Evolutionary conservation across 2,888 invertebrate genomes (phyloP), one percentile per base, ranked within the genome.

Genomic region (Synergus laeviventris): DNA sequence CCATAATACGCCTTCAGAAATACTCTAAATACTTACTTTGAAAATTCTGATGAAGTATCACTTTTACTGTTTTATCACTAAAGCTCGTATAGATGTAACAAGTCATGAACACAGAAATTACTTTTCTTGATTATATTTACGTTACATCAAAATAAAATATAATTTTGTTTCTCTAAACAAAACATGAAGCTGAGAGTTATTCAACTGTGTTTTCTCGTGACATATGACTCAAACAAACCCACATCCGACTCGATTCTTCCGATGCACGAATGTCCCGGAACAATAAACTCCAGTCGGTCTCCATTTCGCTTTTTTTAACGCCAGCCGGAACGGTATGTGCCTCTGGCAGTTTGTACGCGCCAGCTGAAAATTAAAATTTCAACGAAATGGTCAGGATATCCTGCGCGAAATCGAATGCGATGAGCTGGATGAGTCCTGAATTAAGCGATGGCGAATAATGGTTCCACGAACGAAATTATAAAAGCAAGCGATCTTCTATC

Each of bases 371-470:
- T 80, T 80, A 74, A 80, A 80, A 80, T 79, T 79, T 79, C 36
- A 59, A 45, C 38, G 18, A 73, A 76, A 73, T 64, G 64, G 75
- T 75, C 70, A 77, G 76, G 73, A 77, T 74, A 74, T 64, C 74
- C 74, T 31, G 36, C 75, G 74, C 78, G 56, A 75, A 81, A 79
- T 79, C 74, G 73, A 82, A 74, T 59, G 38, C 74, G 56, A 76
- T 56, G 73, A 73, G 42, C 21, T 39, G 61, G 9, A 64, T 64
- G 64, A 64, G 39, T 64, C 14, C 61, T 79, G 77, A 78, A 80
- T 77, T 81, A 81, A 81, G 77, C 80, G 79, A 39, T 21, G 61
- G 74, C 49, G 73, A 78, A 79, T 81, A 83, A 81, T 83, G 81
- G 77, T 81, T 82, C 77, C 66, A 70, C 73, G 70, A 60, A 62